Conservation (phyloP, 2,888 invertebrate genomes). For the Folsomia candida region DNA sequence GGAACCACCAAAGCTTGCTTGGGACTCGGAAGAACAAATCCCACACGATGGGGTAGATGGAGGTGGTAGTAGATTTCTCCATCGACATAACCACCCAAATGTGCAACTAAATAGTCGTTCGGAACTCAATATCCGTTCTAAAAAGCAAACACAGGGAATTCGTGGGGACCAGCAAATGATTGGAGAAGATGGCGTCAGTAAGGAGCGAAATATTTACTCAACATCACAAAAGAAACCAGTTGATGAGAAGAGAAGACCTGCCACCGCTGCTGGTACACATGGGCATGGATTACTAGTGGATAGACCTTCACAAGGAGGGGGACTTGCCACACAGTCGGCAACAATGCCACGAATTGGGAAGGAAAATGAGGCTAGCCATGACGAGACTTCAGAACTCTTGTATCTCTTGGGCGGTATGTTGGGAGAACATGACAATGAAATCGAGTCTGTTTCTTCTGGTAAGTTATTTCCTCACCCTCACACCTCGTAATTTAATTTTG, state of each 20-base stretch:
- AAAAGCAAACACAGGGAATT: not conserved
- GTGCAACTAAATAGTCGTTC: not conserved
- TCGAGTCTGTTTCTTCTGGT: slow-evolving; percentile 8
- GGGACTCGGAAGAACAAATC: not conserved
- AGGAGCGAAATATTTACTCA: not conserved
- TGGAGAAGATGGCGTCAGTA: not conserved
- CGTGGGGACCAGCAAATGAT: not conserved
- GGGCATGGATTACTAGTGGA: not conserved
- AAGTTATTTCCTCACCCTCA: not conserved
- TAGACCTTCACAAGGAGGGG: not conserved
- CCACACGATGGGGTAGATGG: not conserved
- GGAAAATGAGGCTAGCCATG: not conserved
- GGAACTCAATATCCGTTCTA: too few relatives aligned
- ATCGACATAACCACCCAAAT: not conserved
- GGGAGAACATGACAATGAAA: slow-evolving; percentile 1
- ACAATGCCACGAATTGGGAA: too few relatives aligned
- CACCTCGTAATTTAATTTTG: too few relatives aligned
- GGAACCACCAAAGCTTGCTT: too few relatives aligned
- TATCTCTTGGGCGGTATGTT: not conserved
- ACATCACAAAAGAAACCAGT: not conserved
- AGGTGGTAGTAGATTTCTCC: not conserved
- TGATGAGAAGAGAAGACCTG: not conserved
- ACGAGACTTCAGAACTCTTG: not conserved
- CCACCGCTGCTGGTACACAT: not conserved
- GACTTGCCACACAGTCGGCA: not conserved